phyloP scores from a whole-genome alignment of 2,888 invertebrate genomes.

The Erpobdella octoculata region DNA sequence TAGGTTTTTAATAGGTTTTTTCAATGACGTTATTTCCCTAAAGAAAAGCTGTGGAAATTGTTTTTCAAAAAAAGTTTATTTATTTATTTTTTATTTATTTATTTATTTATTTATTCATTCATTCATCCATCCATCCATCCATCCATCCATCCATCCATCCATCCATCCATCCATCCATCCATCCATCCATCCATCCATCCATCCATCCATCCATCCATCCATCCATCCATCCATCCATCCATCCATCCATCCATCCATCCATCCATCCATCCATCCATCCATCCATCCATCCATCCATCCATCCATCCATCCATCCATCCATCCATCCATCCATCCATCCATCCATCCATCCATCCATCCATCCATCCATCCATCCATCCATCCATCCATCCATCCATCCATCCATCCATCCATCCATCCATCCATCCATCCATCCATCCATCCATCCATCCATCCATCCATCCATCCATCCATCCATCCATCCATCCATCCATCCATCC shows the following conservation, averaged over 20 bases:
- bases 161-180: neutral
- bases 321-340: constrained; percentile 21
- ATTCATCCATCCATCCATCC: neutral
- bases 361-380: constrained; percentile 6
- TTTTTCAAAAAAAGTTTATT: too few relatives aligned
- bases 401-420: constrained; percentile 16
- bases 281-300: constrained; percentile 19
- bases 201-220: constrained; percentile 6
- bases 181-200: neutral
- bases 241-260: constrained; percentile 17
- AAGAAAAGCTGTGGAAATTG: too few relatives aligned
- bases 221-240: constrained; percentile 15
- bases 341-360: constrained; percentile 13
- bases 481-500: constrained; percentile 21
- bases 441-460: constrained; percentile 18
- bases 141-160: neutral
- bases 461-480: constrained; percentile 21
- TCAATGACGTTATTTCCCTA: too few relatives aligned
- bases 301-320: constrained; percentile 21
- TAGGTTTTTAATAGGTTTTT: too few relatives aligned
- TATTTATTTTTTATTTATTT: neutral
- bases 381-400: constrained; percentile 9
- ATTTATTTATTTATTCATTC: neutral
- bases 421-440: constrained; percentile 19
- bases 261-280: constrained; percentile 19